Evolutionary conservation across 2,888 invertebrate species (phyloP), one percentile per base, ranked within the genome.

Genomic region (Gastracanthus pulcherrimus): DNA sequence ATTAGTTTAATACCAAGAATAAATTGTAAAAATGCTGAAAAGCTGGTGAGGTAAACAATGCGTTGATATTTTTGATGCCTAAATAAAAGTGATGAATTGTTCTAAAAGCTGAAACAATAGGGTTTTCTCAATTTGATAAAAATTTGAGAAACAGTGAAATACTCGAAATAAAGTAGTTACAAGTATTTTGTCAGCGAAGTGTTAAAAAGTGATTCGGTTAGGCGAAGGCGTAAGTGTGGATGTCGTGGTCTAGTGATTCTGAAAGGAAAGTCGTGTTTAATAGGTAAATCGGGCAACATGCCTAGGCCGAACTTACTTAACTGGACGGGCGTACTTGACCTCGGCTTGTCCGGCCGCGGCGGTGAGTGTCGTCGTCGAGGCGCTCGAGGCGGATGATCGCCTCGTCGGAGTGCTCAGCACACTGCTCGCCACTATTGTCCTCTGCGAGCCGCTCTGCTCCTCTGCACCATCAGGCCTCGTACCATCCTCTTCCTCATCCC

Each of bases 281-380:
- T 58, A 64, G n/a, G 29, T 41, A 31, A 76, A 67, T 58, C 79
- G 82, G 85, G 83, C 84, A 78, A 83, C 84, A 84, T 83, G 84
- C 82, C 83, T 74, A 88, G n/a, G n/a, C n/a, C n/a, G n/a, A n/a
- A n/a, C 89, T 89, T 86, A 91, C 90, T 90, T 90, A 77, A 91
- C 89, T 83, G 90, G 90, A 81, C 89, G 88, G 72, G 91, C 91
- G 85, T 89, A 91, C 86, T 90, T 91, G 81, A 91, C 87, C 87
- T 91, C 90, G 19, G 90, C 89, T 80, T 89, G 89, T 66, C 41
- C 75, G 29, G 55, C 13, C 6, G 51, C 11, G 1, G 74, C 1
- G 4, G 74, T 23, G 36, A 66, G 38, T 19, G 58, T 41, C 29
- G 86, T 84, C 71, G 87, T 84, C 74, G 88, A 84, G 26, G 87